Percentiles rank a stretch among this genome's conserved stretches.
Evolutionary conservation across 2,888 invertebrate species (phyloP).

Genomic region (Hesperia comma): DNA sequence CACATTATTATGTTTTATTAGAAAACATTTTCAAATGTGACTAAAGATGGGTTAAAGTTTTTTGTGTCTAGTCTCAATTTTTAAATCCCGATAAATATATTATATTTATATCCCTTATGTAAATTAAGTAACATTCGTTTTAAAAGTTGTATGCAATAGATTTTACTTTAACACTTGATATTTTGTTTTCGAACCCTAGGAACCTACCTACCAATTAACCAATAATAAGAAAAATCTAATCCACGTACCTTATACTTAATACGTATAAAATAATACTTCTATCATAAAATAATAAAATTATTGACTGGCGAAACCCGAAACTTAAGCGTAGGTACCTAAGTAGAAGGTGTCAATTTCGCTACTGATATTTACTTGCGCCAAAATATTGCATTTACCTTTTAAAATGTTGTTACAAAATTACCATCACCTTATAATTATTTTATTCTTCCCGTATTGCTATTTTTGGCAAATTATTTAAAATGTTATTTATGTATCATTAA

Average conservation of each 20-base stretch:
- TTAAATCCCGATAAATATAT: neutral
- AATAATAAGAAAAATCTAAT: no score
- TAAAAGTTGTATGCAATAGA: conserved; percentile 10
- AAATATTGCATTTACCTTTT: conserved; percentile 12
- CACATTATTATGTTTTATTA: conserved; percentile 35
- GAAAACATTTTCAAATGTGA: conserved; percentile 36
- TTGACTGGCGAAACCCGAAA: no score
- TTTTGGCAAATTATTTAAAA: conserved; percentile 1
- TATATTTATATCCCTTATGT: no score
- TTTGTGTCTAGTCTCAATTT: conserved; percentile 22
- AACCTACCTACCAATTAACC: no score
- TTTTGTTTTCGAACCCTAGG: no score
- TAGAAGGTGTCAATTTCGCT: neutral
- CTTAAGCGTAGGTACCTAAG: no score
- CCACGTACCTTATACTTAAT: no score
- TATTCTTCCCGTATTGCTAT: neutral
- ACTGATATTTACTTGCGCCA: neutral
- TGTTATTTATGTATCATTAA: conserved; percentile 5
- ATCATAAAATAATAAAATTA: no score
- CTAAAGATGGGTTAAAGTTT: neutral
- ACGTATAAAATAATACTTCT: no score
- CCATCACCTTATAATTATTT: neutral
- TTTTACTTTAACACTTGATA: neutral
- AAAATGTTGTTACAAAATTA: conserved; percentile 7
- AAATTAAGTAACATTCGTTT: neutral